phyloP scores from a whole-genome alignment of 2,888 invertebrate species.

The Drosophila mulleri region DNA sequence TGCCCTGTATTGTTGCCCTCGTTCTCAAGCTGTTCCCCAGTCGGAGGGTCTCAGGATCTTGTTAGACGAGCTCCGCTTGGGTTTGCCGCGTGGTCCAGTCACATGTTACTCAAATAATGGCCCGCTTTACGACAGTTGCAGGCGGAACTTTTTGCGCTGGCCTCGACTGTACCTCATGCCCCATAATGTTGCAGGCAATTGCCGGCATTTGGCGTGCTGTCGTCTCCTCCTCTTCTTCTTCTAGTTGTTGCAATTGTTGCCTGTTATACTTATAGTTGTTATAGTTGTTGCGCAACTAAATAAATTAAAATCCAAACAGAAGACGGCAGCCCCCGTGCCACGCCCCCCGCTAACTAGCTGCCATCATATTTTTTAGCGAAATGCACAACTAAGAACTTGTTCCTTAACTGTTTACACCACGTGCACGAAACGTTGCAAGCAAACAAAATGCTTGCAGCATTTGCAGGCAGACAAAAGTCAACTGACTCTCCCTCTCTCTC shows the following conservation, averaged over 20 bases:
- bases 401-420: slow-evolving; percentile 45
- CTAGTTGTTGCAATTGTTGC: slow-evolving; percentile 16
- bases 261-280: slow-evolving; percentile 18
- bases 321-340: slow-evolving; percentile 26
- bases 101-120: slow-evolving; percentile 15
- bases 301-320: slow-evolving; percentile 77
- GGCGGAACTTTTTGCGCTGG: background rate
- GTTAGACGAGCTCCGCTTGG: background rate
- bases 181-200: slow-evolving; percentile 10
- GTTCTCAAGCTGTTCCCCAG: background rate
- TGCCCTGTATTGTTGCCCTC: background rate
- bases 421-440: slow-evolving; percentile 34
- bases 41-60: background rate
- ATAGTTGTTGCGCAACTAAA: slow-evolving; percentile 67
- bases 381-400: slow-evolving; percentile 45
- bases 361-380: slow-evolving; percentile 63
- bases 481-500: background rate
- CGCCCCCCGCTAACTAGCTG: slow-evolving; percentile 6
- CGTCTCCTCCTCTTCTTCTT: slow-evolving; percentile 13
- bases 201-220: slow-evolving; percentile 58
- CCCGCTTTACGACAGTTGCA: slow-evolving; percentile 7
- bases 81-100: slow-evolving; percentile 10
- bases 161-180: slow-evolving; percentile 20
- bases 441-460: slow-evolving; percentile 34
- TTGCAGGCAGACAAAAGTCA: background rate